phyloP scores from a whole-genome alignment of 2,888 invertebrate genomes.

The Crepidodera aurea region DNA sequence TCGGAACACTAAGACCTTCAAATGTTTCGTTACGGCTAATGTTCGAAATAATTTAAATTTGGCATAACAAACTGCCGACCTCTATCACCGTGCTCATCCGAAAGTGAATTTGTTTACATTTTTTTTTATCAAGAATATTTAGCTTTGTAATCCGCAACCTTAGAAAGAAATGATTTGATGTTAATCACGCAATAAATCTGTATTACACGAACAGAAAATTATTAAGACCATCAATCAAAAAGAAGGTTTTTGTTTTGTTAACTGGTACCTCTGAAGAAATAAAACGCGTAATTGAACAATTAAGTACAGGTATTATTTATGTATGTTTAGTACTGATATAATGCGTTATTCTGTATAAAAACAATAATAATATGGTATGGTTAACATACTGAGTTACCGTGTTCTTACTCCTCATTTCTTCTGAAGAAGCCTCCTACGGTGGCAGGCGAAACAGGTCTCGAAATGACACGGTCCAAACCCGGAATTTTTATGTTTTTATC shows the following conservation, averaged over 20 bases:
- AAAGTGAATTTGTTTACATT: conserved; percentile 1
- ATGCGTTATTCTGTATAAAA: no score
- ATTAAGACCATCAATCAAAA: not conserved
- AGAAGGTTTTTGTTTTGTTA: not conserved
- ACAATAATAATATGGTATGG: no score
- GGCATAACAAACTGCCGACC: conserved; percentile 15
- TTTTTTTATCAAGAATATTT: not conserved
- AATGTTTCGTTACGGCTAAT: not conserved
- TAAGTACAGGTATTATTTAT: no score
- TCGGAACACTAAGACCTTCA: not conserved
- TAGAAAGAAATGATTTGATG: not conserved
- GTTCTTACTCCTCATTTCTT: no score
- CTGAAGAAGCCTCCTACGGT: no score
- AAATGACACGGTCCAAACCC: no score
- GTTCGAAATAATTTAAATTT: conserved; percentile 9
- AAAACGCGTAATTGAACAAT: not conserved
- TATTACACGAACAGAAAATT: not conserved
- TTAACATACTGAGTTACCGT: no score
- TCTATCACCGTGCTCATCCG: conserved; percentile 9
- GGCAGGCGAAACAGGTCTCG: no score
- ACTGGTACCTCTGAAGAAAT: not conserved
- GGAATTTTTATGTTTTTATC: no score
- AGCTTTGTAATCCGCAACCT: not conserved
- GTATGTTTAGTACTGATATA: no score
- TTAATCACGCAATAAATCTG: conserved; percentile 1